Conservation (phyloP, 2,888 invertebrate species). For the Electrophaes corylata region DNA sequence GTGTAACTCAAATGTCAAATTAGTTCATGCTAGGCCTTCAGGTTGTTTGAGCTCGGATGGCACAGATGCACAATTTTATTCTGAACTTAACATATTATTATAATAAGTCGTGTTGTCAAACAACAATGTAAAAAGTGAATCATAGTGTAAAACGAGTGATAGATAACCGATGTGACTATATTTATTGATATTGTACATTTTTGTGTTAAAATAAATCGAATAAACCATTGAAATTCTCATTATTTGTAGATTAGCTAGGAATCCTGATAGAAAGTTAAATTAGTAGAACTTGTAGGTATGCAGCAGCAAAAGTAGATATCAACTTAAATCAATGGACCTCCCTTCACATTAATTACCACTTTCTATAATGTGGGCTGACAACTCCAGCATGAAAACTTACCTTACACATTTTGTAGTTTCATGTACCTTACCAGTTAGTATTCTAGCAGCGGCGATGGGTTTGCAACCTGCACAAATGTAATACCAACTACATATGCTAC, state of each 20-base stretch:
- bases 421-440: too few relatives aligned
- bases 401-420: too few relatives aligned
- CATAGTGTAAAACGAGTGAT: slow-evolving; percentile 71
- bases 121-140: slow-evolving; percentile 74
- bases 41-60: slow-evolving; percentile 16
- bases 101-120: slow-evolving; percentile 60
- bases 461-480: too few relatives aligned
- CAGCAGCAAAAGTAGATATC: too few relatives aligned
- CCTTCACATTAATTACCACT: too few relatives aligned
- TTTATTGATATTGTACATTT: slow-evolving; percentile 83
- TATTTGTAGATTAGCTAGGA: background rate
- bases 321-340: too few relatives aligned
- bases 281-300: background rate
- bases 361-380: too few relatives aligned
- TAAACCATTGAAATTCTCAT: slow-evolving; percentile 49
- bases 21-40: too few relatives aligned
- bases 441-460: too few relatives aligned
- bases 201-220: slow-evolving; percentile 81
- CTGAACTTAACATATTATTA: slow-evolving; percentile 32
- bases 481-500: too few relatives aligned
- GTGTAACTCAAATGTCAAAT: too few relatives aligned
- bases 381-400: too few relatives aligned
- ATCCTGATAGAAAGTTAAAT: background rate
- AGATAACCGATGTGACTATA: slow-evolving; percentile 77
- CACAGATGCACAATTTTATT: slow-evolving; percentile 37